Conservation (phyloP, 2,113 vertebrate species). For the Labeo catla region DNA sequence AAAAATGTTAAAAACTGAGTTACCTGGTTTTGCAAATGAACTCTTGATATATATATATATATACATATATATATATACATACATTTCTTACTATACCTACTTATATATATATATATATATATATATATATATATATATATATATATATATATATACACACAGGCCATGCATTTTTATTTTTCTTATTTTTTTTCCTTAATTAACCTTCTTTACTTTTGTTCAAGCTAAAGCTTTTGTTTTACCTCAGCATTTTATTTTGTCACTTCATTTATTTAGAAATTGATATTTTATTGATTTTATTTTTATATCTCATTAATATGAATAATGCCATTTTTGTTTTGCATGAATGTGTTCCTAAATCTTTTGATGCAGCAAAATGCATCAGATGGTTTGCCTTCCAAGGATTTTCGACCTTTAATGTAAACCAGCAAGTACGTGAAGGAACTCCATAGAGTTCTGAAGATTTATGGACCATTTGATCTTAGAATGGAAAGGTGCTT, state of each 20-base stretch:
- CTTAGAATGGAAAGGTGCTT: slow-evolving; percentile 56
- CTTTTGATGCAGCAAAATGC: slow-evolving; percentile 24
- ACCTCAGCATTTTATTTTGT: not conserved
- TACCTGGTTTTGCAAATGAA: no score
- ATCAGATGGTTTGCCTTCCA: slow-evolving; percentile 43
- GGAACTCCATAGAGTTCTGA: slow-evolving; percentile 42
- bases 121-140: no score
- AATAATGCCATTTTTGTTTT: not conserved
- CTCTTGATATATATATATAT: no score
- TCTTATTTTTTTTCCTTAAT: no score
- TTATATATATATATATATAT: no score
- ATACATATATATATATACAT: no score
- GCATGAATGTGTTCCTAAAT: slow-evolving; percentile 12
- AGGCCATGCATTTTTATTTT: no score
- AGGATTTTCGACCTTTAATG: slow-evolving; percentile 53
- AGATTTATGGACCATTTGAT: slow-evolving; percentile 65
- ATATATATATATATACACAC: no score
- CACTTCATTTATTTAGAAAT: not conserved
- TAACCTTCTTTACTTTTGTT: not conserved
- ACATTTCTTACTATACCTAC: no score
- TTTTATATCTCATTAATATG: not conserved
- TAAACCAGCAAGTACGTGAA: slow-evolving; percentile 53
- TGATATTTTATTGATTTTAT: not conserved
- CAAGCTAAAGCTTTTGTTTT: not conserved
- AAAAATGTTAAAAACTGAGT: no score